Conservation (phyloP, 2,113 vertebrate species). For the Xenopus borealis region DNA sequence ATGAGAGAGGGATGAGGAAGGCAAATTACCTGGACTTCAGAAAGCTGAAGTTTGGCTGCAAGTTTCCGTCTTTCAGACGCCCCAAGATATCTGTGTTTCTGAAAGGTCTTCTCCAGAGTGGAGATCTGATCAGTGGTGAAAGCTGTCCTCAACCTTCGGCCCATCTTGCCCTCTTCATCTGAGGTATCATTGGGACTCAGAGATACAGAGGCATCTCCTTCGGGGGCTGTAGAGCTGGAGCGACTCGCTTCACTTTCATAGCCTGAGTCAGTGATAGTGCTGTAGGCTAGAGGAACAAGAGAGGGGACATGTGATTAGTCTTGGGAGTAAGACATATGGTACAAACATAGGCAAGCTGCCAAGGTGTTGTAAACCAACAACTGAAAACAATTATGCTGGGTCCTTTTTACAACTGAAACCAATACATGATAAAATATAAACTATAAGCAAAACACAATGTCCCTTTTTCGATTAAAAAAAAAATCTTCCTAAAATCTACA, state of each 20-base stretch:
- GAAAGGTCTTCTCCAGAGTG: slow-evolving; percentile 72
- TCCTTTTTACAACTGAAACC: too few species aligned
- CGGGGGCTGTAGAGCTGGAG: slow-evolving; percentile 1
- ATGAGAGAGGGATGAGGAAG: background rate
- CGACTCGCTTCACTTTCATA: slow-evolving; percentile 24
- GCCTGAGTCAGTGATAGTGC: slow-evolving; percentile 3
- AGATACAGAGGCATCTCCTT: background rate
- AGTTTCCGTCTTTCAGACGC: slow-evolving; percentile 59
- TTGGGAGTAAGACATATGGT: too few species aligned
- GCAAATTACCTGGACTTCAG: slow-evolving; percentile 70
- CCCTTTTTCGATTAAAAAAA: too few species aligned
- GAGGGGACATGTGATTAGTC: background rate
- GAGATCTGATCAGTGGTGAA: slow-evolving; percentile 72
- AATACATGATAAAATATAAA: too few species aligned
- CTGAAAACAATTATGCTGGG: too few species aligned
- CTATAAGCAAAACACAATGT: too few species aligned
- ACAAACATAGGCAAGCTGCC: too few species aligned
- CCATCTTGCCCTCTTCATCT: background rate
- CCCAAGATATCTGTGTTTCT: slow-evolving; percentile 66
- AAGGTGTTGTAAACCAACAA: too few species aligned
- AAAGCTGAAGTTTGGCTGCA: slow-evolving; percentile 67
- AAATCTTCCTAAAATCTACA: too few species aligned
- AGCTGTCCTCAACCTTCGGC: slow-evolving; percentile 66
- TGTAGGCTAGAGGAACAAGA: slow-evolving; percentile 14
- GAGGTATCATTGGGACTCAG: slow-evolving; percentile 12